phyloP scores from a whole-genome alignment of 2,888 invertebrate species.

The Scelioninae gen. 1 region DNA sequence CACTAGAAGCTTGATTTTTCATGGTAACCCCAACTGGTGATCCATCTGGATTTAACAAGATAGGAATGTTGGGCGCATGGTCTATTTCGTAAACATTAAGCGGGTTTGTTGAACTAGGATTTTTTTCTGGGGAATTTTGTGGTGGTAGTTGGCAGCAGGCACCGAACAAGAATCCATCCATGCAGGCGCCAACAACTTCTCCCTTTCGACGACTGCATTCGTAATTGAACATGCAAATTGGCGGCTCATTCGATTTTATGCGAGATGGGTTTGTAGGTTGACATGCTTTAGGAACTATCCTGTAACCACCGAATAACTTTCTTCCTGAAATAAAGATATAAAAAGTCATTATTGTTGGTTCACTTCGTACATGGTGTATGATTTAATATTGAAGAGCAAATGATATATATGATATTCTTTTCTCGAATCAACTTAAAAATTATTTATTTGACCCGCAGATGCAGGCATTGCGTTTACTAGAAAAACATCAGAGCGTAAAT shows the following conservation, averaged over 20 bases:
- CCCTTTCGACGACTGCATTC: constrained; percentile 92
- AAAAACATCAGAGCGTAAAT: constrained; percentile 65
- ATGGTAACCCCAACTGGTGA: constrained; percentile 76
- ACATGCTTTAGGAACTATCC: constrained; percentile 93
- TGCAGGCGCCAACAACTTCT: constrained; percentile 94
- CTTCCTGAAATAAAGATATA: constrained; percentile 80
- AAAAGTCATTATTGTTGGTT: constrained; percentile 12
- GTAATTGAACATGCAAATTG: constrained; percentile 97
- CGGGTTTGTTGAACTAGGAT: constrained; percentile 67
- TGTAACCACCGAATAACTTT: constrained; percentile 93
- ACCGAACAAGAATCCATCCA: constrained; percentile 96
- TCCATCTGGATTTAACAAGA: constrained; percentile 81
- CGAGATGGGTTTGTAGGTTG: constrained; percentile 88
- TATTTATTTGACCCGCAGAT: constrained; percentile 19
- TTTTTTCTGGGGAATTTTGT: constrained; percentile 76
- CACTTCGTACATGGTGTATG: too few relatives aligned
- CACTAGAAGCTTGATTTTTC: constrained; percentile 53
- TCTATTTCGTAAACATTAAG: constrained; percentile 79
- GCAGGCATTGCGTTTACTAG: constrained; percentile 20
- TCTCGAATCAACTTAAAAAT: neutral
- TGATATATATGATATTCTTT: constrained; percentile 5
- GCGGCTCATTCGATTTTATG: constrained; percentile 88
- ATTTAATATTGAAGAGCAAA: too few relatives aligned
- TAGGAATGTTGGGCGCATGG: constrained; percentile 82
- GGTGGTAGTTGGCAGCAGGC: constrained; percentile 93